A percentile compares a stretch with the other conserved stretches of the same genome.
These are phyloP conservation scores for Pseudolycoriella hygida DNA, from an alignment of 2,888 invertebrate genomes.

Conservation along the genomic window DNA sequence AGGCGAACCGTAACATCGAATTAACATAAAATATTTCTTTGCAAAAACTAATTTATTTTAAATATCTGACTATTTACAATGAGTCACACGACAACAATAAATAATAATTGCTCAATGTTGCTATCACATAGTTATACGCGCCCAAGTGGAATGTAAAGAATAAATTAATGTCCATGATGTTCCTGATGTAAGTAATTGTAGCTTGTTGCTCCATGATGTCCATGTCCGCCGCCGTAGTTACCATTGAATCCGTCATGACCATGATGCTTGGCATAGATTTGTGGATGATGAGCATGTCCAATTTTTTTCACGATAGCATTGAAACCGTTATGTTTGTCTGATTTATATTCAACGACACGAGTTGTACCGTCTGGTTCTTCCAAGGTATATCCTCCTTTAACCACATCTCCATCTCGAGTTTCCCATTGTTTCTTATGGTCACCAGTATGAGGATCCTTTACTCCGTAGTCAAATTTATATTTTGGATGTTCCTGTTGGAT, in stretches of 20 bases:
- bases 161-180: neutral
- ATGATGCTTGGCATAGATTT: constrained; percentile 6
- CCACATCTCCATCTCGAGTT: constrained; percentile 32
- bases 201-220: constrained; percentile 2
- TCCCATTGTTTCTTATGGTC: constrained; percentile 33
- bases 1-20: too few species aligned
- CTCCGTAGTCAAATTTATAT: constrained; percentile 31
- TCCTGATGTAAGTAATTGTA: neutral
- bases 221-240: constrained; percentile 3
- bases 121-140: too few species aligned
- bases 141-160: too few species aligned
- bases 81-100: too few species aligned
- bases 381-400: constrained; percentile 31
- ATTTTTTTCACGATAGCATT: constrained; percentile 33
- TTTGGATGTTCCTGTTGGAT: constrained; percentile 25
- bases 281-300: constrained; percentile 20
- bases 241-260: constrained; percentile 6
- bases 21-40: too few species aligned
- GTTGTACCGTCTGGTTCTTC: constrained; percentile 33
- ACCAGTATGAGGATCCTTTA: constrained; percentile 31
- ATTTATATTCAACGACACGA: constrained; percentile 31
- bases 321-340: constrained; percentile 32
- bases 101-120: too few species aligned
- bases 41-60: too few species aligned
- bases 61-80: too few species aligned